A percentile compares a stretch with the other conserved stretches of the same genome.
Evolutionary conservation across 1,140 invertebrate species (phyloP).

Genomic region (Cotesia glomerata): DNA sequence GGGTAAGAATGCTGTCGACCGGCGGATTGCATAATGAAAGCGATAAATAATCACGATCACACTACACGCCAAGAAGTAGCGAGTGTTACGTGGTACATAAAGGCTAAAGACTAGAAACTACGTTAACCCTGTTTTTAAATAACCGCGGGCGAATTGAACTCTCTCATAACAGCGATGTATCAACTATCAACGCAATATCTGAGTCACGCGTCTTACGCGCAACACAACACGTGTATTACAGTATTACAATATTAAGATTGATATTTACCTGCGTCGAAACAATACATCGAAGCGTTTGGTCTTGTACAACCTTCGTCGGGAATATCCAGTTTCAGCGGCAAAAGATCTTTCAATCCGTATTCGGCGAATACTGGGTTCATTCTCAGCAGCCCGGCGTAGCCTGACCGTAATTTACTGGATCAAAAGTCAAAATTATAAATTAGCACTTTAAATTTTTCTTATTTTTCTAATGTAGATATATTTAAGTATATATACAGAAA

Average conservation of each 20-base stretch:
- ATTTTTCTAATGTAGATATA: background rate
- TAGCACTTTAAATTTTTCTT: background rate
- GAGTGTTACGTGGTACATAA: too few species aligned
- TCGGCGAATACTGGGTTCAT: slow-evolving; percentile 90
- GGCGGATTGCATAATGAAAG: too few species aligned
- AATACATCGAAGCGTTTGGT: slow-evolving; percentile 86
- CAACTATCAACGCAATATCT: background rate
- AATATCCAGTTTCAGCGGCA: slow-evolving; percentile 88
- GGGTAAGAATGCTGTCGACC: slow-evolving; percentile 9
- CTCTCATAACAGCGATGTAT: background rate
- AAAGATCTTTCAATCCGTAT: slow-evolving; percentile 85
- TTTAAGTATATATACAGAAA: too few species aligned
- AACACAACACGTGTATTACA: slow-evolving; percentile 17
- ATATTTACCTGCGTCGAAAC: slow-evolving; percentile 82
- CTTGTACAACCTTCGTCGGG: slow-evolving; percentile 93
- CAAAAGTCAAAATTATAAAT: slow-evolving; percentile 13
- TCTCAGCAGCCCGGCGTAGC: slow-evolving; percentile 77
- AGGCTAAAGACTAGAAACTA: background rate
- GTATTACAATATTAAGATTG: too few species aligned
- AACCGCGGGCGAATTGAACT: slow-evolving; percentile 9
- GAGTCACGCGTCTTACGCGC: slow-evolving; percentile 14
- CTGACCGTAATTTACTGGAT: slow-evolving; percentile 75
- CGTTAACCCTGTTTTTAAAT: slow-evolving; percentile 11
- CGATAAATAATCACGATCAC: too few species aligned
- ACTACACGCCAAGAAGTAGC: too few species aligned